phyloP scores from a whole-genome alignment of 2,113 vertebrate species.

The Ibidorhyncha struthersii region DNA sequence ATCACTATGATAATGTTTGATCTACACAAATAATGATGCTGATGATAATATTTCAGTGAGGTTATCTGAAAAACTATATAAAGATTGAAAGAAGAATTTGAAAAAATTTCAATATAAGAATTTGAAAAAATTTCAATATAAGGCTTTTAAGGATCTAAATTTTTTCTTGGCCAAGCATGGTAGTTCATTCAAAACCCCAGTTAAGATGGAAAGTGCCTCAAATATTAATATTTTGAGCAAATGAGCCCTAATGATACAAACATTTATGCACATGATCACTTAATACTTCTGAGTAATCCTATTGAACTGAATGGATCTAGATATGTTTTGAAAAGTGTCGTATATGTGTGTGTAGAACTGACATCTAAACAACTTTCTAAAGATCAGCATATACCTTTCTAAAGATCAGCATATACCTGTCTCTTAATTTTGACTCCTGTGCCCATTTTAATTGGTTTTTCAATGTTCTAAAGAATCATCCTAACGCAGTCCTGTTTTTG shows the following conservation, averaged over 20 bases:
- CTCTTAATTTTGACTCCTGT: conserved; percentile 10
- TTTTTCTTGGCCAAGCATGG: background rate
- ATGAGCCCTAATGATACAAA: background rate
- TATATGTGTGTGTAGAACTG: background rate
- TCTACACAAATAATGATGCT: background rate
- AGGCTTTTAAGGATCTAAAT: background rate
- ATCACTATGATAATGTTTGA: background rate
- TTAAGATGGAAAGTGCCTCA: background rate
- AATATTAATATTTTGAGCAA: background rate
- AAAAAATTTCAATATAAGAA: background rate
- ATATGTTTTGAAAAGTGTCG: background rate
- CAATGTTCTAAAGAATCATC: conserved; percentile 58
- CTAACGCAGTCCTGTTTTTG: conserved; percentile 73
- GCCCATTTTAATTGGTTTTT: conserved; percentile 25
- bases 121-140: background rate
- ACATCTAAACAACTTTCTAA: background rate
- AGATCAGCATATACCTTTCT: background rate
- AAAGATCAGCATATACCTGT: background rate
- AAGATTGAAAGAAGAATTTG: background rate
- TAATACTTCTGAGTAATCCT: background rate
- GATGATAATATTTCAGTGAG: background rate
- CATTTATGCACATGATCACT: background rate
- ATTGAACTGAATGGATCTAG: background rate
- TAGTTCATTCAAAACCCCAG: background rate
- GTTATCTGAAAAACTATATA: background rate